phyloP scores from a whole-genome alignment of 2,888 invertebrate genomes.

The Cryptophagus acutangulus region DNA sequence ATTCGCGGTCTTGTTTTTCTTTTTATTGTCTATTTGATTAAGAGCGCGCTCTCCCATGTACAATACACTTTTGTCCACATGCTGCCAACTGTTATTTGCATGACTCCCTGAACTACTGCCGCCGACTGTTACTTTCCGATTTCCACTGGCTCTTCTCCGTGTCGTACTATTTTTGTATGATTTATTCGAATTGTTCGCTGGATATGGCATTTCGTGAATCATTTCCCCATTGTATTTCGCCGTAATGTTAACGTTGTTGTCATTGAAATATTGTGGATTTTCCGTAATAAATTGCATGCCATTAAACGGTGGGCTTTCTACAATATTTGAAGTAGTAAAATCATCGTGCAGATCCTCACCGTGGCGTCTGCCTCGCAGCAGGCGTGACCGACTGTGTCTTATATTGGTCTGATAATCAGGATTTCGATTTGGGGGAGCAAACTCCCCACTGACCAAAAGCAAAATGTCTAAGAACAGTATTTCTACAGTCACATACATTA shows the following conservation, averaged over 20 bases:
- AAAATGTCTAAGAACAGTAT: slow-evolving; percentile 23
- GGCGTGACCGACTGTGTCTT: slow-evolving; percentile 50
- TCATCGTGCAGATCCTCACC: slow-evolving; percentile 23
- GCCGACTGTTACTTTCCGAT: slow-evolving; percentile 33
- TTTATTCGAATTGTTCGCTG: neutral
- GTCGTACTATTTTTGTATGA: slow-evolving; percentile 2
- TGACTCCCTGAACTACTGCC: slow-evolving; percentile 18
- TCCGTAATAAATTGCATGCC: slow-evolving; percentile 21
- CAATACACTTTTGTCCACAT: slow-evolving; percentile 40
- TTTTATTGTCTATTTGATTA: slow-evolving; percentile 30
- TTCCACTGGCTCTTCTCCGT: slow-evolving; percentile 2
- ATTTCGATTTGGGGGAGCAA: slow-evolving; percentile 24
- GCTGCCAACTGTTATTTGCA: slow-evolving; percentile 40
- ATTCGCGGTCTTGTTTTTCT: slow-evolving; percentile 25
- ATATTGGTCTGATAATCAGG: slow-evolving; percentile 38
- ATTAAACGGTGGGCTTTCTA: slow-evolving; percentile 10
- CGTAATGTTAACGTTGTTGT: slow-evolving; percentile 17
- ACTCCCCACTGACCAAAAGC: slow-evolving; percentile 18
- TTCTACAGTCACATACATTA: slow-evolving; percentile 9
- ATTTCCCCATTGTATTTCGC: too few species aligned
- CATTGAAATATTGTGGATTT: slow-evolving; percentile 17
- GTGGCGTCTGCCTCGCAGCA: slow-evolving; percentile 35
- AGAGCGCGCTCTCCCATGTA: slow-evolving; percentile 41
- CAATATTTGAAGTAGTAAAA: slow-evolving; percentile 7
- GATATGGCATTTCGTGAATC: slow-evolving; percentile 1